Evolutionary conservation across 1,140 invertebrate genomes (phyloP), one percentile per base, ranked within the genome.

Genomic region (Pogonomyrmex barbatus): DNA sequence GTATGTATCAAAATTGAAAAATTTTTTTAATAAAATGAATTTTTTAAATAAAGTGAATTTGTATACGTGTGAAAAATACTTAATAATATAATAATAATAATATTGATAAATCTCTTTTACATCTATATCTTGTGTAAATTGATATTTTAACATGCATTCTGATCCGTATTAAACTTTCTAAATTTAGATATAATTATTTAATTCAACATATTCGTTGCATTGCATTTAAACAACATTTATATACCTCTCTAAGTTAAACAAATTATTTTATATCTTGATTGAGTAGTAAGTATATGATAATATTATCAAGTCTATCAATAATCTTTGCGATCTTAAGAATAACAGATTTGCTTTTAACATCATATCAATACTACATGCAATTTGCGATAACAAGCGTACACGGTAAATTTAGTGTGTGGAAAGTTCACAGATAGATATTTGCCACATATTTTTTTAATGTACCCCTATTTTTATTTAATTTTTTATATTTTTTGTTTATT

Each of bases 241-340:
- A 33, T 39, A 36, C 24, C 24, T 65, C 10, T 78, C 17, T 9
- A 42, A 54, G 42, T 62, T 45, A 73, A 14, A 45, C 12, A 8
- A 52, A 54, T 79, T 39, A 65, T 14, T 10, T 14, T 39, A 33
- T 36, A 2, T 45, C 2, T 71, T 33, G 2, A 4, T 84, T 0
- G 2, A 6, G 12, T 2, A 77, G 65, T 39, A 45, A 58, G 4
- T 45, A 42, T 14, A 17, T 14, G 56, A 84, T 84, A 84, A 77
- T 24, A 30, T 45, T 84, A 63, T 84, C 54, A 52, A 75, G 8
- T n/a, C 12, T 62, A 62, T 60, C 39, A 60, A 39, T 56, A 45
- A 45, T 67, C n/a, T 63, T 24, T 60, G n/a, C 2, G 0, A n/a
- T 77, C 12, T 78, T 54, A 45, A 63, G 10, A 76, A 42, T 36